phyloP scores from a whole-genome alignment of 1,140 invertebrate species.

The Drosophila seguyi region DNA sequence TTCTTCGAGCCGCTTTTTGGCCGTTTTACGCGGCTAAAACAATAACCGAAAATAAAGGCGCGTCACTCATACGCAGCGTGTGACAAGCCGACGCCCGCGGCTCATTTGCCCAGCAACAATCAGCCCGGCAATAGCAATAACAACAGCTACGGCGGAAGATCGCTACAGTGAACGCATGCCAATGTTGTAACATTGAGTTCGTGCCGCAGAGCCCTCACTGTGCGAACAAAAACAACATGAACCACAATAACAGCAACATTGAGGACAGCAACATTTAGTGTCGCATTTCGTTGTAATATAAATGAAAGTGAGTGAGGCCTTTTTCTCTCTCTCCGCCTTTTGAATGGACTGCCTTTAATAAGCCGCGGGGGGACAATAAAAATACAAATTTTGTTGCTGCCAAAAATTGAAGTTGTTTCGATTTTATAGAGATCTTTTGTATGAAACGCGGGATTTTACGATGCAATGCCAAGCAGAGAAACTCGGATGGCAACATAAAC shows the following conservation, averaged over 20 bases:
- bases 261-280: conserved; percentile 70
- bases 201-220: not conserved
- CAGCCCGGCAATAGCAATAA: conserved; percentile 47
- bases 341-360: conserved; percentile 74
- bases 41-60: conserved; percentile 83
- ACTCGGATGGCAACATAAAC: conserved; percentile 51
- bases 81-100: conserved; percentile 74
- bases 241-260: conserved; percentile 44
- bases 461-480: conserved; percentile 55
- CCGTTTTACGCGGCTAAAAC: conserved; percentile 74
- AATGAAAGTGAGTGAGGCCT: conserved; percentile 78
- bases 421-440: conserved; percentile 69
- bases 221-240: conserved; percentile 19
- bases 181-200: not conserved
- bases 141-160: not conserved
- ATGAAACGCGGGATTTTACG: conserved; percentile 53
- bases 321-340: conserved; percentile 15
- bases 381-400: conserved; percentile 70
- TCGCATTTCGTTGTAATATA: conserved; percentile 82
- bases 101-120: conserved; percentile 58
- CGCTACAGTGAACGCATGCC: not conserved
- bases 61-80: conserved; percentile 82
- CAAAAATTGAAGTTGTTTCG: conserved; percentile 66
- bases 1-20: conserved; percentile 12
- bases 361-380: conserved; percentile 65